A percentile compares a stretch with the other conserved stretches of the same genome.
phyloP scores from a whole-genome alignment of 2,113 vertebrate genomes.

The Turnix velox region DNA sequence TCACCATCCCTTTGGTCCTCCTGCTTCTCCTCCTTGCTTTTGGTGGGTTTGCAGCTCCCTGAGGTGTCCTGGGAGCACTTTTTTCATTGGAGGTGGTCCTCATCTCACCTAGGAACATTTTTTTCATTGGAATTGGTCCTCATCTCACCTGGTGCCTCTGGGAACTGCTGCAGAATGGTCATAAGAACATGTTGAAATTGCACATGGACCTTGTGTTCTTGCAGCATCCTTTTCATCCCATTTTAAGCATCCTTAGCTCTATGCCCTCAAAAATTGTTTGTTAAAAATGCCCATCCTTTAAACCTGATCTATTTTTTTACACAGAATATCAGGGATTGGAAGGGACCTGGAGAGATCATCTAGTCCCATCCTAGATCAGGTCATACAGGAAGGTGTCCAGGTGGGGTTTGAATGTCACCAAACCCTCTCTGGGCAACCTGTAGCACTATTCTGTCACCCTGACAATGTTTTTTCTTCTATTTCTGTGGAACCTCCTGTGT shows the following conservation, averaged over 20 bases:
- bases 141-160: fast-evolving
- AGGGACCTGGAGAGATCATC: no score
- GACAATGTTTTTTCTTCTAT: no score
- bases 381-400: no score
- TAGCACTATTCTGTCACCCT: no score
- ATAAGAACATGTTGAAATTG: background rate
- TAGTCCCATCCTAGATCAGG: no score
- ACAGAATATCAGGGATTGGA: no score
- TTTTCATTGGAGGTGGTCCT: background rate
- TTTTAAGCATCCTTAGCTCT: background rate
- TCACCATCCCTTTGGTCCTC: background rate
- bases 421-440: no score
- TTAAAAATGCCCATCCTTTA: background rate
- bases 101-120: fast-evolving
- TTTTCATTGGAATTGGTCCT: background rate
- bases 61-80: no score
- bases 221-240: background rate
- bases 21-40: background rate
- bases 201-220: background rate
- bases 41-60: background rate
- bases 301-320: background rate
- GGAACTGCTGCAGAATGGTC: background rate
- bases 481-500: no score
- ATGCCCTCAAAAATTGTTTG: background rate
- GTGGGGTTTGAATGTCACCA: no score